Base-by-base conservation (phyloP, 1,140 invertebrate species). In the Ips nitidus region DNA sequence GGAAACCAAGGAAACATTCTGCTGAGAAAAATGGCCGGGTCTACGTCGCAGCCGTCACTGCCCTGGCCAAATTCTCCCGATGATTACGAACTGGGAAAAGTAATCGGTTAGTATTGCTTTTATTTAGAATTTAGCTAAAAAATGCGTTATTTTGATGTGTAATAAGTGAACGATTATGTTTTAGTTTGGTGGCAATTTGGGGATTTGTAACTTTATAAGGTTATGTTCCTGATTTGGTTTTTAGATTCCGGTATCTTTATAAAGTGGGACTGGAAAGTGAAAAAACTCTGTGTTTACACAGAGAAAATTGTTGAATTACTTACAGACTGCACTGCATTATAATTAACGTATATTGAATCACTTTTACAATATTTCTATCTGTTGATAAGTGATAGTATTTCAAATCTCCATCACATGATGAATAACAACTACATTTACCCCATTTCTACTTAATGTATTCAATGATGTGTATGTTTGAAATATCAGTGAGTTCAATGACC, bases 31-130 rank as follows among this genome's bases (percentile, higher is more conserved):
- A 90, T 90, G 88, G 87, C 88, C 80, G 84, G 87, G 74, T 83
- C 83, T 78, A 85, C 84, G 77, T 84, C 84, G 78, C 83, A 80
- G 74, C 81, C 82, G 78, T 83, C 84, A 78, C 83, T 85, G 75
- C 87, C 88, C 71, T 98, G 95, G 95, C 91, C 95, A 65, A 97
- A 95, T 83, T 89, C 87, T 75, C 93, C 94, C 82, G 92, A 97
- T 78, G 94, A 96, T 79, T 98, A 98, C 83, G 94, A 97, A 82
- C 84, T 98, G 67, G 89, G 90, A 76, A 94, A 98, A 84, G 91
- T 98, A 76, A 98, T 98, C 77, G 95, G 95, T 76, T 66, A 71
- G 77, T 80, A 77, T 75, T 71, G 50, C 45, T 38, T 50, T 56
- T 59, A 43, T 64, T 71, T 40, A 7, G 57, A 52, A 72, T 66